Evolutionary conservation across 2,113 vertebrate genomes (phyloP), one percentile per base, ranked within the genome.

Genomic region (Pseudorectes ferrugineus): DNA sequence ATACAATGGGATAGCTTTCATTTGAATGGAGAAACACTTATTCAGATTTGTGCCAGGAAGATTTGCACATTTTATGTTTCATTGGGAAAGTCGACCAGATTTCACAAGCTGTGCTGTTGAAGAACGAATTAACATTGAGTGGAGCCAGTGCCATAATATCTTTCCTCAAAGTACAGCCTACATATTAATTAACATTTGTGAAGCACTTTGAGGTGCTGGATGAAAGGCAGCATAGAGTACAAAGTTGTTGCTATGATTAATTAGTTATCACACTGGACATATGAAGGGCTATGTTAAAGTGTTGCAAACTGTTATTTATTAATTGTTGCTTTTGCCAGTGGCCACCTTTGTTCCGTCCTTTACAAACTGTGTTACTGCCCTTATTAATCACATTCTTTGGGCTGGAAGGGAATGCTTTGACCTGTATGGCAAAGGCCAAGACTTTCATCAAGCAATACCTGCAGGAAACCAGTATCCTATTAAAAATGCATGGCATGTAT

Each of bases 121-220:
- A 92, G 94, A 95, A 66, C 25, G 19, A 79, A 72, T 95, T 90
- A 93, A 85, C 43, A 15, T 3, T 74, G 68, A 33, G 79, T 88
- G 73, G 48, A 42, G 70, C 61, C 90, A 55, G 46, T 85, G 57
- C 80, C 33, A 29, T 93, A 91, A 72, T 79, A 43, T 48, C 61
- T 92, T 96, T 88, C 94, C 95, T 96, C 72, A 92, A 88, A 94
- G 82, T 88, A 63, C 67, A 88, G 52, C 68, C 66, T 86, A 48
- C 46, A 10, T 93, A 77, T 92, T 96, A 93, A 97, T 96, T 96
- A 96, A 57, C 76, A 78, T 83, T 94, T 81, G 82, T 90, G 68
- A 75, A 92, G 78, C 55, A 87, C 91, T 97, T 95, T 88, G 89
- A 94, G 90, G 90, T 94, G 75, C 28, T 67, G 85, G 92, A 95